Evolutionary conservation across 2,888 invertebrate species (phyloP), one percentile per base, ranked within the genome.

Genomic region (Oligia strigilis): DNA sequence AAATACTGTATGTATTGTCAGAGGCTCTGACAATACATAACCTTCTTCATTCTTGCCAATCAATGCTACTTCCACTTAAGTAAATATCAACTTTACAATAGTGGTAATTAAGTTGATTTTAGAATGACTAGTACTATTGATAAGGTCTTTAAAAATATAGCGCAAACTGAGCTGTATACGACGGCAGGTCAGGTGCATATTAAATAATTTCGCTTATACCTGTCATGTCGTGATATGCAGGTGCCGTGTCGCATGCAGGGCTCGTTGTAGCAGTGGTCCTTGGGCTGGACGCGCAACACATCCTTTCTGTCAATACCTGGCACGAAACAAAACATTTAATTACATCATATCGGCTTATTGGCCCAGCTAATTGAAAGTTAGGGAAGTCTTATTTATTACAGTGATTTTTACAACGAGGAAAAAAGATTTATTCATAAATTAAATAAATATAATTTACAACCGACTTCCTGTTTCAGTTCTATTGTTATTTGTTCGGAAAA

Each of bases 221-320:
- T 97, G 92, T 99, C 98, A 86, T 97, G 97, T 90, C 98, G 97
- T 66, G 98, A 98, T 87, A 98, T 98, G 95, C 98, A 99, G 71
- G 97, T 98, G 77, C 99, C 99, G 94, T 98, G 98, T 91, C 98
- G 97, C 98, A 98, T 98, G 96, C 98, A 98, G 49, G 98, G 98
- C 94, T 98, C 98, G 93, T 98, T 98, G 92, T 97, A 97, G 94
- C 99, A 99, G 94, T 98, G 98, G 95, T 98, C 98, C 89, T 97
- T 97, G 43, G 97, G 97, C 29, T 96, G 96, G 64, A 97, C 96
- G 66, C 97, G 95, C 43, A 98, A 90, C 46, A 97, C 97, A 89
- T 98, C 97, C 83, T 96, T 96, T 67, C 95, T 92, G 86, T 97
- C 97, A 82, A 95, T 95, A 88, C 97, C 97, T 97, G 91, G 0